Evolutionary conservation across 2,797 vertebrate species (phyloP).

Genomic region (Hoplostethus atlanticus): DNA sequence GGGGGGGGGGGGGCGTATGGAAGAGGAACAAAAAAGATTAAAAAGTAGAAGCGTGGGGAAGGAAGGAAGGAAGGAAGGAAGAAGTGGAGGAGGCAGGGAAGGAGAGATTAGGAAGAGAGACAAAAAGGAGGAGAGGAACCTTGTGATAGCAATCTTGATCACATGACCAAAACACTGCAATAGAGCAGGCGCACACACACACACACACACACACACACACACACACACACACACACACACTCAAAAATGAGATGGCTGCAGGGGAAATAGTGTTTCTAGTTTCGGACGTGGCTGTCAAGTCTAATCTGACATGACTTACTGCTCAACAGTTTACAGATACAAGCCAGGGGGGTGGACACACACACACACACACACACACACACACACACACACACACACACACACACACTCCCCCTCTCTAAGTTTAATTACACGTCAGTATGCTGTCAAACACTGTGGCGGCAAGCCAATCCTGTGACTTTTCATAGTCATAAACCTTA

Average conservation of each 20-base stretch:
- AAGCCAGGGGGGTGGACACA: slow-evolving; percentile 25
- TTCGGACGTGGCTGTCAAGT: slow-evolving; percentile 66
- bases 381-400: slow-evolving; percentile 1
- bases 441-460: slow-evolving; percentile 22
- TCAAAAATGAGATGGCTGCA: slow-evolving; percentile 38
- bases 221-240: slow-evolving; percentile 17
- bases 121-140: slow-evolving; percentile 19
- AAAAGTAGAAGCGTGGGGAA: slow-evolving; percentile 7
- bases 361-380: slow-evolving; percentile 8
- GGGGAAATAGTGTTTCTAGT: slow-evolving; percentile 56
- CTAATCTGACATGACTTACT: slow-evolving; percentile 64
- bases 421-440: slow-evolving; percentile 14
- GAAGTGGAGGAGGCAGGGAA: neutral
- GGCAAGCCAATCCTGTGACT: neutral
- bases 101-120: neutral
- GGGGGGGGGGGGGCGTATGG: slow-evolving; percentile 9
- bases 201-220: slow-evolving; percentile 20
- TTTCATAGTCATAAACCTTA: slow-evolving; percentile 12
- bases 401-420: neutral
- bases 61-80: neutral
- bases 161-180: slow-evolving; percentile 60
- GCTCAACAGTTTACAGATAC: slow-evolving; percentile 59
- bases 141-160: slow-evolving; percentile 38
- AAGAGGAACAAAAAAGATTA: slow-evolving; percentile 10
- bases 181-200: slow-evolving; percentile 24